phyloP scores from a whole-genome alignment of 2,797 vertebrate genomes.

The Salarias fasciatus region DNA sequence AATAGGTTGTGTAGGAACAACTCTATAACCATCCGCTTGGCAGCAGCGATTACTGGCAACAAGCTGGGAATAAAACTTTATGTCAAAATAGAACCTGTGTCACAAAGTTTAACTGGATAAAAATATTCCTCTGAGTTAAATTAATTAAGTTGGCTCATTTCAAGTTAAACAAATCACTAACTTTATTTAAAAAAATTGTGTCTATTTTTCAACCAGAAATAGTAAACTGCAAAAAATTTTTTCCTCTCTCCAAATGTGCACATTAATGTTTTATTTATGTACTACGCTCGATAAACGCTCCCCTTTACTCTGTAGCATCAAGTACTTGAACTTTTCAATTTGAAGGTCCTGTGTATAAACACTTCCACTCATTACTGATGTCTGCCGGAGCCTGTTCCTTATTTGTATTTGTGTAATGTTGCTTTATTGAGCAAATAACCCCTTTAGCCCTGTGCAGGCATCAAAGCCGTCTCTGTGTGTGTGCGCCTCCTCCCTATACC shows the following conservation, averaged over 20 bases:
- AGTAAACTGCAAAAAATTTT: neutral
- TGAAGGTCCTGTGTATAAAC: constrained; percentile 8
- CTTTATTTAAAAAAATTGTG: neutral
- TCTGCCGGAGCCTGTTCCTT: constrained; percentile 17
- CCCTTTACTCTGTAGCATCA: too few relatives aligned
- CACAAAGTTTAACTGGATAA: neutral
- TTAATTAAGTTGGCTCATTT: neutral
- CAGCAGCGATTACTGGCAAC: constrained; percentile 1
- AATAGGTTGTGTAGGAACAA: neutral
- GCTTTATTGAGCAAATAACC: constrained; percentile 33
- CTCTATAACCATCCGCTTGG: neutral
- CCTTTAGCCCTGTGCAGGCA: constrained; percentile 27
- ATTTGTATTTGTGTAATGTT: constrained; percentile 33
- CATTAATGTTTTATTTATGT: too few relatives aligned
- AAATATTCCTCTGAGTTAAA: neutral
- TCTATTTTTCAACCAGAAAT: neutral
- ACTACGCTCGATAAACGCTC: too few relatives aligned
- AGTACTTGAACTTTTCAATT: too few relatives aligned
- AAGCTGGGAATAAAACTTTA: too few relatives aligned
- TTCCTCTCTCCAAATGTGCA: neutral
- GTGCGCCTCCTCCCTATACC: constrained; percentile 23
- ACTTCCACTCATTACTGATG: neutral
- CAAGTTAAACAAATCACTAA: neutral
- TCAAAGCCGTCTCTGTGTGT: constrained; percentile 32
- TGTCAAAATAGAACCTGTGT: neutral